Base-by-base conservation (phyloP, 2,797 vertebrate species). In the Microctenopoma lineatum region DNA sequence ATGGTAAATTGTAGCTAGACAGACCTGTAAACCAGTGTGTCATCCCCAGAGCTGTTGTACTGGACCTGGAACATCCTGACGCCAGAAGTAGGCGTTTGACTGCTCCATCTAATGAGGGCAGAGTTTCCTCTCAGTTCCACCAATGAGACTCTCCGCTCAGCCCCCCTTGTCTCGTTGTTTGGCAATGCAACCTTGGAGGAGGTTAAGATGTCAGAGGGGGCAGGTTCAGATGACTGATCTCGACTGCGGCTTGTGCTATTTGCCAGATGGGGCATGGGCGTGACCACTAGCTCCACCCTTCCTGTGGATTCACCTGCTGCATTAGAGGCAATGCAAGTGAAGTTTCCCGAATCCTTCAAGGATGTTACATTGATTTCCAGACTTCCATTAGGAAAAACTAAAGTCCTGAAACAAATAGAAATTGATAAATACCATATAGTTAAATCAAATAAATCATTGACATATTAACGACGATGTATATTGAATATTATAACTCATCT, bases 11-110 rank as follows among this genome's bases (percentile, higher is more conserved):
- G 34, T 48, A 52, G 51, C 50, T 0, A 34, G 38, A 87, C 85
- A 29, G 48, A 95, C 94, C 94, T 95, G 93, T 95, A 95, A 57
- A 95, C 92, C 60, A 95, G 84, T 0, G 94, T 90, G 83, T 95
- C 94, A n/a, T 95, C 94, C 4, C 90, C 88, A 4, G 94, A 94
- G 84, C 94, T 95, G 92, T 95, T 95, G 91, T 95, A 95, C 79
- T 95, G 94, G 69, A 95, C 91, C 84, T 95, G 94, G 88, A 93
- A 95, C 94, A 95, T 95, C 81, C 94, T 88, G 62, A 95, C 91
- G 72, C 94, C 93, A 18, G 88, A 80, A 51, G 83, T 84, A 5
- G 92, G 84, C 11, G 90, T 89, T 65, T 94, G 94, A 52, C 90
- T 93, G 62, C 90, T 93, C 94, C 94, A 95, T 70, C 90, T 90